These are phyloP conservation scores for Smithornis capensis DNA, from an alignment of 2,113 vertebrate species.

Conservation along the genomic window DNA sequence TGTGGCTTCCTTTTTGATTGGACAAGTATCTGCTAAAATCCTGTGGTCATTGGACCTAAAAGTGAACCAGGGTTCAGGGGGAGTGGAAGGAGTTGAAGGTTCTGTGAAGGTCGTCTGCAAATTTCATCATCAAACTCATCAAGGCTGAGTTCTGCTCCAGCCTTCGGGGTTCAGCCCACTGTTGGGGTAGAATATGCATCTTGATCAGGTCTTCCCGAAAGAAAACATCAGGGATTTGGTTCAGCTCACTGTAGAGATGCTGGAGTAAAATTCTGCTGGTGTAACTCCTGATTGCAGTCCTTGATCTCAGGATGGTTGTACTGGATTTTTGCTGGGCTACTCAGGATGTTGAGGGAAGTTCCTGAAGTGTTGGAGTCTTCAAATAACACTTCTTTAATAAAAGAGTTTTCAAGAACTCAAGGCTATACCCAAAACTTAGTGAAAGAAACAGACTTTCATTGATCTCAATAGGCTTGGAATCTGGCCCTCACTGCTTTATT, in stretches of 20 bases:
- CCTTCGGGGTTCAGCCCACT: background rate
- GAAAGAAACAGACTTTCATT: background rate
- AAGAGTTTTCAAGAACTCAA: background rate
- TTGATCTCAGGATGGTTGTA: background rate
- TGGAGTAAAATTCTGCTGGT: background rate
- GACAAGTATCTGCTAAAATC: background rate
- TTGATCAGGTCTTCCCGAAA: background rate
- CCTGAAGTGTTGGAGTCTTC: background rate
- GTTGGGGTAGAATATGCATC: background rate
- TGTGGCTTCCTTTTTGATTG: background rate
- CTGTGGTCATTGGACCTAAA: background rate
- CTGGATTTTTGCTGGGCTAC: background rate
- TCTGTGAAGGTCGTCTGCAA: background rate
- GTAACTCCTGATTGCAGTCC: background rate
- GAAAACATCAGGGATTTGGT: background rate
- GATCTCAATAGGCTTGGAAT: background rate
- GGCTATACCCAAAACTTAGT: background rate
- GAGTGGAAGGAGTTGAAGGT: background rate
- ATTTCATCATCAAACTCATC: background rate
- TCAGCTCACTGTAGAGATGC: background rate
- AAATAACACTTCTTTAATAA: background rate
- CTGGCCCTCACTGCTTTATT: background rate
- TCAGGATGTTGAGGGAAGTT: background rate
- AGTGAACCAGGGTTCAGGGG: background rate
- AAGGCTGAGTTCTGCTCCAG: background rate